These are phyloP conservation scores for Miniopterus natalensis DNA, from an alignment of 2,113 vertebrate genomes.

Conservation along the genomic window DNA sequence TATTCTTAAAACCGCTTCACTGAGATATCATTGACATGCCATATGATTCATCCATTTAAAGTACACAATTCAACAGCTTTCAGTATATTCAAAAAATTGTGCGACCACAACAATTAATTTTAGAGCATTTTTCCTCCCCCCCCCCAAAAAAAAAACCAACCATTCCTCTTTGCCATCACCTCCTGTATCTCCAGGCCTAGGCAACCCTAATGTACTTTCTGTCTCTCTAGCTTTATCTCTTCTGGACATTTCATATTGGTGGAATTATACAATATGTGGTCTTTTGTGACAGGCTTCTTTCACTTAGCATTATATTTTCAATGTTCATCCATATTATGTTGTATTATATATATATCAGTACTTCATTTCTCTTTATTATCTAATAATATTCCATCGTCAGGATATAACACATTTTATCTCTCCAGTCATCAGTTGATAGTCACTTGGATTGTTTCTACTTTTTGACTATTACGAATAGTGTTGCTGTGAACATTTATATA, in stretches of 20 bases:
- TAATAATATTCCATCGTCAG: not conserved
- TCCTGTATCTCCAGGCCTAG: not conserved
- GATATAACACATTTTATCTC: not conserved
- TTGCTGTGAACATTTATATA: not conserved
- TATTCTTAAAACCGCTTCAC: not conserved
- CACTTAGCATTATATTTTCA: not conserved
- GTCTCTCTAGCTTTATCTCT: not conserved
- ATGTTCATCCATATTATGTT: not conserved
- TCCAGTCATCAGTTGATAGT: not conserved
- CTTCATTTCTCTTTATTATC: not conserved
- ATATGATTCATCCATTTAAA: not conserved
- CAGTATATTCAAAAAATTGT: not conserved
- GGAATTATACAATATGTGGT: not conserved
- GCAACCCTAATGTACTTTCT: not conserved
- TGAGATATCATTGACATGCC: not conserved
- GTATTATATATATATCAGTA: accelerated
- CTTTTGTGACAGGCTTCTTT: not conserved
- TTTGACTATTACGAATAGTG: not conserved
- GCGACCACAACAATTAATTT: not conserved
- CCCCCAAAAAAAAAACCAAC: not conserved
- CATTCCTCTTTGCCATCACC: not conserved
- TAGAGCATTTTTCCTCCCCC: not conserved
- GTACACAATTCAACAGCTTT: not conserved
- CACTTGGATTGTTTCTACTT: not conserved
- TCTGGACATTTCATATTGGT: not conserved